Evolutionary conservation across 1,140 invertebrate species (phyloP), one percentile per base, ranked within the genome.

Genomic region (Diorhabda sublineata): DNA sequence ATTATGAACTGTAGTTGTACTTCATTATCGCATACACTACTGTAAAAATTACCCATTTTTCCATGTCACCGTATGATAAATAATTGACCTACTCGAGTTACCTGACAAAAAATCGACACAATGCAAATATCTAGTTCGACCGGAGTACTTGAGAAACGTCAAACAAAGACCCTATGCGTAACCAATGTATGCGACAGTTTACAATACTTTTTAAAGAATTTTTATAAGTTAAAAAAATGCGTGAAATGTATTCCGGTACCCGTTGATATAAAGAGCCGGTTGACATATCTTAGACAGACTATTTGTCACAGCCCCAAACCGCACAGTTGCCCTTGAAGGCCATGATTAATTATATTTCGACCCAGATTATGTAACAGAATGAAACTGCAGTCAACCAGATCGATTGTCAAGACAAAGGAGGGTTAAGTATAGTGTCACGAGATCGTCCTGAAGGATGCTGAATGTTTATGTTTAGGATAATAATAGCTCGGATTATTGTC

Each of bases 281-380:
- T 76, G 74, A 76, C 74, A 76, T 71, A 74, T 76, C 73, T 74
- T 66, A 68, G 73, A 76, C 71, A 73, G 65, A 76, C 74, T 76
- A 76, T 76, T 76, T 76, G 74, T 76, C 74, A 76, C 71, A 67
- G 71, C 52, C 61, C 58, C 58, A 73, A 74, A 74, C 73, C 74
- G 68, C 73, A 74, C 69, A 64, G 45, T 69, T 66, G 62, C 45
- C 52, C 59, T 66, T 69, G 59, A 69, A 62, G 58, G 41, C 52
- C 57, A 66, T 76, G 74, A 76, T 76, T 76, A 76, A 76, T 74
- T 76, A 76, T 74, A 9, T 41, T 70, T n/a, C 52, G 68, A 70
- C 74, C 73, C 66, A 71, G 73, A 76, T 76, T 71, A 75, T 76
- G 64, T 66, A 69, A 67, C 70, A 69, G 71, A 63, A 73, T 67